phyloP scores from a whole-genome alignment of 2,888 invertebrate species.

The Drosophila neonasuta region DNA sequence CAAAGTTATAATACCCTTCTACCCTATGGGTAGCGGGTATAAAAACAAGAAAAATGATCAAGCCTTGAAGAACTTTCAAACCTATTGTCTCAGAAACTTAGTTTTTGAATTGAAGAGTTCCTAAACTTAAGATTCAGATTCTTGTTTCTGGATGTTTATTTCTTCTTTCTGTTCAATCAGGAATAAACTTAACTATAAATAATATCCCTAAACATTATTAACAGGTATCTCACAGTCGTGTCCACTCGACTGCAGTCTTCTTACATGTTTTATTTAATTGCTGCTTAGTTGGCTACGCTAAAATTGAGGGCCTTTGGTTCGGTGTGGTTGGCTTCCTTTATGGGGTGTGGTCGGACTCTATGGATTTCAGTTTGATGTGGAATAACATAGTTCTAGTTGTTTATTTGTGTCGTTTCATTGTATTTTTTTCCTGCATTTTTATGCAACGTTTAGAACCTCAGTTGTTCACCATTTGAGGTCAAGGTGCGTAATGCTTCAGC shows the following conservation, averaged over 20 bases:
- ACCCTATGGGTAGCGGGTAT: too few species aligned
- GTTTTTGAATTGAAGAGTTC: too few species aligned
- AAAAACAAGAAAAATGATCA: too few species aligned
- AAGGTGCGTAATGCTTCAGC: slow-evolving; percentile 51
- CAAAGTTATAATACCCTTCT: too few species aligned
- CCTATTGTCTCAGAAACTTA: too few species aligned
- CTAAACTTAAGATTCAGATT: too few species aligned
- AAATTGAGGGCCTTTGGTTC: slow-evolving; percentile 23
- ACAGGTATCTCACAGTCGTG: neutral
- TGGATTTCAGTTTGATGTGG: slow-evolving; percentile 22
- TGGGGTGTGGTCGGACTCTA: slow-evolving; percentile 35
- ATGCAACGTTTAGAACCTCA: slow-evolving; percentile 3
- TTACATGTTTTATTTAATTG: slow-evolving; percentile 31
- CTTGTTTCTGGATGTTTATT: too few species aligned
- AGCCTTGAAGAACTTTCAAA: too few species aligned
- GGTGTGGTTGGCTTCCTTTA: slow-evolving; percentile 4
- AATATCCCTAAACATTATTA: neutral
- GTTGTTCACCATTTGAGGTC: slow-evolving; percentile 51
- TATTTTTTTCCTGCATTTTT: slow-evolving; percentile 27
- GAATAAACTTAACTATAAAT: too few species aligned
- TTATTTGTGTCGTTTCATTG: neutral
- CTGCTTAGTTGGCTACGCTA: slow-evolving; percentile 23
- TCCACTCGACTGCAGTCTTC: neutral
- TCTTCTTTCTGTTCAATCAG: too few species aligned
- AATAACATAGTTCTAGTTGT: slow-evolving; percentile 23